Percentiles rank a stretch among this genome's conserved stretches.
phyloP scores from a whole-genome alignment of 1,140 invertebrate species.

The Drosophila kikkawai region DNA sequence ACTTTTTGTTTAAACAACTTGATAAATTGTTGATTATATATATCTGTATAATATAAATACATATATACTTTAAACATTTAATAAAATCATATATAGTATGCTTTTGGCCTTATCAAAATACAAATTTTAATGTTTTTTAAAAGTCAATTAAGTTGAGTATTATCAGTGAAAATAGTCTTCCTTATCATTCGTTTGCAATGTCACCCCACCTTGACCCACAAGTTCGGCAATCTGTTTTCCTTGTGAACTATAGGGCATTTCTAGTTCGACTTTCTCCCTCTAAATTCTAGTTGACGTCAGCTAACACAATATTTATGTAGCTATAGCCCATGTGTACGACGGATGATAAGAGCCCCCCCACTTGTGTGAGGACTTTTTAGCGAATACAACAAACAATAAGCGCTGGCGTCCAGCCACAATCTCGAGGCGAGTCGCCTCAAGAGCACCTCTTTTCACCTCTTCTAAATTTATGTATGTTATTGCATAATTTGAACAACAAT shows the following conservation, averaged over 20 bases:
- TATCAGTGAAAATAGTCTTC: not conserved
- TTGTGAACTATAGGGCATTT: conserved; percentile 3
- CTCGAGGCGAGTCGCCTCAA: conserved; percentile 10
- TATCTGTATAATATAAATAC: not conserved
- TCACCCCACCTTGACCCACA: not conserved
- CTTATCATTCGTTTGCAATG: not conserved
- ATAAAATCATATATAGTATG: too few relatives aligned
- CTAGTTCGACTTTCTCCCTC: conserved; percentile 4
- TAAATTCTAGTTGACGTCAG: conserved; percentile 40
- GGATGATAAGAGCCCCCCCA: conserved; percentile 31
- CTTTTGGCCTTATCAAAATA: too few relatives aligned
- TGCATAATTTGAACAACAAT: conserved; percentile 54
- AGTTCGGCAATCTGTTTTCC: not conserved
- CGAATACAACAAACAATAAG: conserved; percentile 10
- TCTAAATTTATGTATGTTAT: conserved; percentile 41
- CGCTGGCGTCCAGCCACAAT: conserved; percentile 11
- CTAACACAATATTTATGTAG: conserved; percentile 17
- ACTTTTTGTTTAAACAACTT: not conserved
- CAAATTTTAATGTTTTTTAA: not conserved
- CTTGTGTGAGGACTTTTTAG: conserved; percentile 12
- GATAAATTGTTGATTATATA: not conserved
- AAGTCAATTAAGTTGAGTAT: not conserved
- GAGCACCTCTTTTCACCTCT: conserved; percentile 32
- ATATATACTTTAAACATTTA: too few relatives aligned
- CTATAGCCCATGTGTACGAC: conserved; percentile 6